phyloP scores from a whole-genome alignment of 2,113 vertebrate species.

The Melanocharis versteri region DNA sequence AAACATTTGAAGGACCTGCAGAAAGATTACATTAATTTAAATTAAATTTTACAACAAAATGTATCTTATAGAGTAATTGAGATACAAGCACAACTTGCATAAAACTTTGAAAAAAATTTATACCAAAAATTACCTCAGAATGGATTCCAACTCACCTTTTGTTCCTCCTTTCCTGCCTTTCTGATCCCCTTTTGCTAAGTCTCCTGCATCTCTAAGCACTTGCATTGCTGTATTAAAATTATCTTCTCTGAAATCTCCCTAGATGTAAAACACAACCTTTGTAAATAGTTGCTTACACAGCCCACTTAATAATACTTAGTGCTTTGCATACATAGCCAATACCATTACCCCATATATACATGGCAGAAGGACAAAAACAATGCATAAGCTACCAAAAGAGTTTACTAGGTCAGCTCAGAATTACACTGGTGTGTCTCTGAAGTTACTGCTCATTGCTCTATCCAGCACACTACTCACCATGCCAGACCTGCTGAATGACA shows the following conservation, averaged over 20 bases:
- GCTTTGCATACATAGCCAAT: neutral
- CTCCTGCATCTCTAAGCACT: constrained; percentile 90
- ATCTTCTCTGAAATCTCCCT: constrained; percentile 98
- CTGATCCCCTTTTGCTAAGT: constrained; percentile 90
- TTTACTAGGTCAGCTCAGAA: neutral
- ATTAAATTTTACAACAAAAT: neutral
- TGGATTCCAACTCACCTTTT: constrained; percentile 78
- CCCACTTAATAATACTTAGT: neutral
- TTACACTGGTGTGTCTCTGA: neutral
- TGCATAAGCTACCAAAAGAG: neutral
- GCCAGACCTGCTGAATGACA: neutral
- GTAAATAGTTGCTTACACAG: neutral
- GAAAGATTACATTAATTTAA: neutral
- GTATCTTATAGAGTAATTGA: neutral
- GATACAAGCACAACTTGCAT: neutral
- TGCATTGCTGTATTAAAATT: constrained; percentile 99
- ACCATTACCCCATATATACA: neutral
- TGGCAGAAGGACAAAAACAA: neutral
- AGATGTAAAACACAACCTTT: neutral
- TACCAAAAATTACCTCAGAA: neutral
- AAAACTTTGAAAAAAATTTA: neutral
- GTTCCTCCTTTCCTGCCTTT: constrained; percentile 92
- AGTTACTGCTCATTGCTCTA: neutral
- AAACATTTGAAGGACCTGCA: constrained; percentile 93
- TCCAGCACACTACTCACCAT: neutral